Percentiles rank a stretch among this genome's conserved stretches.
Conservation (phyloP, 2,797 vertebrate species). For the Alosa sapidissima region DNA sequence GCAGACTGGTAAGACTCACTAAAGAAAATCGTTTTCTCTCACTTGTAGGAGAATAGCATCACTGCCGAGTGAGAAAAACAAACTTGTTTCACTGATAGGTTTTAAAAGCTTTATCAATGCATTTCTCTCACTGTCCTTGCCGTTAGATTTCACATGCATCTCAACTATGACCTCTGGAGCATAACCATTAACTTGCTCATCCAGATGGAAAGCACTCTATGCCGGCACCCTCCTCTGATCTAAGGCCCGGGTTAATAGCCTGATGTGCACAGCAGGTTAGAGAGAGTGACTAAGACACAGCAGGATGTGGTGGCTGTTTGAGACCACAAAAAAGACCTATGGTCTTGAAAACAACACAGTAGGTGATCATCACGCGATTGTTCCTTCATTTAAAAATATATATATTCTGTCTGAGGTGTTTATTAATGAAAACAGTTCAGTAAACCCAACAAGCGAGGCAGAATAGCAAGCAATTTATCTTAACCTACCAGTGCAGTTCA, state of each 20-base stretch:
- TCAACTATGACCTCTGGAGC: background rate
- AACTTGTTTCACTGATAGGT: background rate
- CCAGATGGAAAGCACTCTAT: background rate
- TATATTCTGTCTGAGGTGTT: background rate
- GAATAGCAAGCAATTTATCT: background rate
- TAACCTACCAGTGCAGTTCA: background rate
- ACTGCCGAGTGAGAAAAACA: background rate
- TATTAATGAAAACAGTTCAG: background rate
- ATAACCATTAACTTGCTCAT: background rate
- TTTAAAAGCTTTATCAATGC: background rate
- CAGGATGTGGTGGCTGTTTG: slow-evolving; percentile 4
- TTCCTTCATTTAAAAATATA: background rate
- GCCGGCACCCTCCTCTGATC: background rate
- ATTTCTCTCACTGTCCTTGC: background rate
- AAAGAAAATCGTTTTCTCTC: background rate
- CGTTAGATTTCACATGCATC: background rate
- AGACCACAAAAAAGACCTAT: background rate
- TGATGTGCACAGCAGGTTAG: slow-evolving; percentile 14
- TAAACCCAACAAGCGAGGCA: background rate
- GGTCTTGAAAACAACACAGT: background rate
- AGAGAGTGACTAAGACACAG: slow-evolving; percentile 7
- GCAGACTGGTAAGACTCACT: background rate
- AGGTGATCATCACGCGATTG: background rate
- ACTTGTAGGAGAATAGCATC: background rate
- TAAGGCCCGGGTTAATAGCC: background rate